Evolutionary conservation across 2,888 invertebrate species (phyloP).

Genomic region (Plebejus argus): DNA sequence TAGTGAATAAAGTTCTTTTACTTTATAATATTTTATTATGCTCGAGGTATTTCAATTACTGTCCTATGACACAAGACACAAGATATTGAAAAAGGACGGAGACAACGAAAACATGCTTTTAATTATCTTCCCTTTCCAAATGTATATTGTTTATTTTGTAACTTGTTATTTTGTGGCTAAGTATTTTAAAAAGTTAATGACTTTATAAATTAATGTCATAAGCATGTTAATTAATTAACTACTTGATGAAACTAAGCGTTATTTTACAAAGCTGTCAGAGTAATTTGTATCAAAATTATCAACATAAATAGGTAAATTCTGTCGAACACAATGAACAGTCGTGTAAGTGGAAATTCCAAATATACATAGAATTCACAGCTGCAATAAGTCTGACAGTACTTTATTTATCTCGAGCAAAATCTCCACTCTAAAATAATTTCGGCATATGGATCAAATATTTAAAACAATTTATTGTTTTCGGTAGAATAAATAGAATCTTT

Average conservation of each 20-base stretch:
- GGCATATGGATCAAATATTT: slow-evolving; percentile 2
- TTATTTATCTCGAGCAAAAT: not conserved
- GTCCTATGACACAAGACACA: not conserved
- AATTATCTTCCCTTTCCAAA: slow-evolving; percentile 8
- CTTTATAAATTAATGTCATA: not conserved
- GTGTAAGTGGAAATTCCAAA: not conserved
- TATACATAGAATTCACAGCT: not conserved
- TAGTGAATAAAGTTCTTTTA: not conserved
- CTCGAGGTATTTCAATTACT: not conserved
- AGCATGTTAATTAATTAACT: not conserved
- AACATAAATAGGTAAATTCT: not conserved
- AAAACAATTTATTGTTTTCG: slow-evolving; percentile 28
- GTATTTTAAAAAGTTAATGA: not conserved
- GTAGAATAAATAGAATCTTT: slow-evolving; percentile 28
- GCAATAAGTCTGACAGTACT: not conserved
- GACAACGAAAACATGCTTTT: not conserved
- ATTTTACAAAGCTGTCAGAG: too few relatives aligned
- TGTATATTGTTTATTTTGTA: not conserved
- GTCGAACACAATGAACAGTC: too few relatives aligned
- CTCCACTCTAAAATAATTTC: not conserved
- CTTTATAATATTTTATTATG: not conserved
- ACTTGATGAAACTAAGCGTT: too few relatives aligned
- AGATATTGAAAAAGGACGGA: not conserved
- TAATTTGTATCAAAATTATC: too few relatives aligned
- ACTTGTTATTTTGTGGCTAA: not conserved